Percentiles rank a stretch among this genome's conserved stretches.
These are phyloP conservation scores for Drosophila anomelani DNA, from an alignment of 2,888 invertebrate species.

Conservation along the genomic window DNA sequence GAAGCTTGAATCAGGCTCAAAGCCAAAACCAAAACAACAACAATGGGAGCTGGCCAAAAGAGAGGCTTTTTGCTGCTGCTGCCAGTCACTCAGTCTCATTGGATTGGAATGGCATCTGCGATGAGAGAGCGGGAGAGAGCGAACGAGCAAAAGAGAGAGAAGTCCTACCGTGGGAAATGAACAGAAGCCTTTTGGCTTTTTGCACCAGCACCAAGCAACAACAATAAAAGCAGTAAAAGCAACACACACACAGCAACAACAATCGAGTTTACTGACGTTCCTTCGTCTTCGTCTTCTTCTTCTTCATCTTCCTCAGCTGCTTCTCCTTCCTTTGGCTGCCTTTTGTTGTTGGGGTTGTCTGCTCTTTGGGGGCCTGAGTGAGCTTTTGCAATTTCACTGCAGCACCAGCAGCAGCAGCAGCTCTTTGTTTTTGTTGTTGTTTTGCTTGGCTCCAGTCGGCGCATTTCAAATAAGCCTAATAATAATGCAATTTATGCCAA, in stretches of 20 bases:
- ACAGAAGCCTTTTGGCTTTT: conserved; percentile 82
- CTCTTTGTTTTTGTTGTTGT: conserved; percentile 51
- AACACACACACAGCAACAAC: conserved; percentile 18
- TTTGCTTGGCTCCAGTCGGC: conserved; percentile 53
- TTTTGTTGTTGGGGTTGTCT: conserved; percentile 37
- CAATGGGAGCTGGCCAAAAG: conserved; percentile 48
- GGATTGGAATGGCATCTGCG: conserved; percentile 76
- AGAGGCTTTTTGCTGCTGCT: conserved; percentile 30
- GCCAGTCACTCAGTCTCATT: conserved; percentile 45
- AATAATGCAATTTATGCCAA: conserved; percentile 79
- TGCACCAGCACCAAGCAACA: conserved; percentile 67
- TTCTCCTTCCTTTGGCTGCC: conserved; percentile 35
- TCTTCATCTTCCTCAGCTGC: conserved; percentile 32
- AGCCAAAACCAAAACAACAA: conserved; percentile 4
- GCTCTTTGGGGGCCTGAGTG: conserved; percentile 49
- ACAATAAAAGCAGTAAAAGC: conserved; percentile 32
- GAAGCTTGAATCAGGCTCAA: conserved; percentile 43
- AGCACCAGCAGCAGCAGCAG: conserved; percentile 47
- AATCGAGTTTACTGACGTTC: conserved; percentile 60
- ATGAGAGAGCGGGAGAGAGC: conserved; percentile 12
- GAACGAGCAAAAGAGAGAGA: conserved; percentile 21
- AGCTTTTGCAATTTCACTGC: conserved; percentile 76
- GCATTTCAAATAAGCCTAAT: conserved; percentile 78
- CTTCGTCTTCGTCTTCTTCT: conserved; percentile 42
- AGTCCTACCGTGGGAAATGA: conserved; percentile 84